Evolutionary conservation across 2,113 vertebrate species (phyloP).

Genomic region (Leuciscus idus): DNA sequence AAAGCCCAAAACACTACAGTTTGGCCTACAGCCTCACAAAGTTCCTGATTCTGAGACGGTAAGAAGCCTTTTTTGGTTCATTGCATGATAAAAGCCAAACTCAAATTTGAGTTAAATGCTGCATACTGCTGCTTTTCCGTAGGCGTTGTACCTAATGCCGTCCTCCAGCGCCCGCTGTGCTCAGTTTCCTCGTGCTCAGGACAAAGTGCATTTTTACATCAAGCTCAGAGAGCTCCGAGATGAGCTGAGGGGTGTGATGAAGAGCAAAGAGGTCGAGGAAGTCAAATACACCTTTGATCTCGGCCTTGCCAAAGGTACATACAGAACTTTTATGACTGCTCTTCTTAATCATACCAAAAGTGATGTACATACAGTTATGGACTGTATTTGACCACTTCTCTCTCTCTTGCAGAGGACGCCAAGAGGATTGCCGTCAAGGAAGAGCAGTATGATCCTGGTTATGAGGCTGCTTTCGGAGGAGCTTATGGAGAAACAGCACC

Average conservation of each 20-base stretch:
- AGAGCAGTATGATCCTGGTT: conserved; percentile 94
- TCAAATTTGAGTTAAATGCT: not conserved
- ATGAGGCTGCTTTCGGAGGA: conserved; percentile 90
- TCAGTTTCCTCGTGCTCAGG: conserved; percentile 97
- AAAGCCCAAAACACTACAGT: conserved; percentile 82
- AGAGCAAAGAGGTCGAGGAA: conserved; percentile 84
- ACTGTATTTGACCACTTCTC: not conserved
- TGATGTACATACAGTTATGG: not conserved
- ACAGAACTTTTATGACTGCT: not conserved
- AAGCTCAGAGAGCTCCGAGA: conserved; percentile 94
- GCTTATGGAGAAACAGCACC: conserved; percentile 73
- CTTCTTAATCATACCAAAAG: not conserved
- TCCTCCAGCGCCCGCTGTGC: conserved; percentile 96
- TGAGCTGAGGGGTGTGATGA: conserved; percentile 83
- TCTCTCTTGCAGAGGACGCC: conserved; percentile 85
- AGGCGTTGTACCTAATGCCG: conserved; percentile 97
- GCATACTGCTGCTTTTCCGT: not conserved
- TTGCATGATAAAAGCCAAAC: not conserved
- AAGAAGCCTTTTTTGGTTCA: conserved; percentile 64
- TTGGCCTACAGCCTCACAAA: conserved; percentile 78
- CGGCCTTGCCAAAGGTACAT: conserved; percentile 88
- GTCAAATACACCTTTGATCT: conserved; percentile 88
- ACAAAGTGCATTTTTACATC: conserved; percentile 99
- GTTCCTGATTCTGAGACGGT: conserved; percentile 96
- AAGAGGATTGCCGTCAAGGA: conserved; percentile 97